Evolutionary conservation across 2,797 vertebrate species (phyloP).

Genomic region (Dipus sagitta): DNA sequence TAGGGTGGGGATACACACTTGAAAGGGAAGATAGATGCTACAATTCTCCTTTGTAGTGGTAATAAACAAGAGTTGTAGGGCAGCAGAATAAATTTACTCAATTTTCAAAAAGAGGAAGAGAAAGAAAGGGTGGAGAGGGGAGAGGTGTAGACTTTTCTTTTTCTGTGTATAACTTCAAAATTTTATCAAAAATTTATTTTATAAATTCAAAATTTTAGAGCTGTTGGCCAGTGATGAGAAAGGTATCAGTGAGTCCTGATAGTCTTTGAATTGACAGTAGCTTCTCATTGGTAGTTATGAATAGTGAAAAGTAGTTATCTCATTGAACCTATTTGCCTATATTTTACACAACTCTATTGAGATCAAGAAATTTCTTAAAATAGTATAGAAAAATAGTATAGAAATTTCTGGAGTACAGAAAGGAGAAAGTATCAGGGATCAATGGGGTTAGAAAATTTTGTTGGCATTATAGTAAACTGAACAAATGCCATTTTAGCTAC

Average conservation of each 20-base stretch:
- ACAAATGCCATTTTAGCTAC: slow-evolving; percentile 16
- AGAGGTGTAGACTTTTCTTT: not conserved
- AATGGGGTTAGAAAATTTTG: slow-evolving; percentile 10
- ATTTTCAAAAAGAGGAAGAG: not conserved
- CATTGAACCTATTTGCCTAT: not conserved
- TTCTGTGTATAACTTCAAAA: not conserved
- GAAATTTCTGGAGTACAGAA: not conserved
- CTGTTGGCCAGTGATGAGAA: no score
- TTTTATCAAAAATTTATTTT: no score
- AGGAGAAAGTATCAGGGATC: not conserved
- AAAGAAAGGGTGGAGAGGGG: not conserved
- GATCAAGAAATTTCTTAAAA: not conserved
- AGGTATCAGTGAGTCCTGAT: not conserved
- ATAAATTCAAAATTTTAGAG: no score
- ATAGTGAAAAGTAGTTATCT: slow-evolving; percentile 32
- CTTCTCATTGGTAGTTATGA: not conserved
- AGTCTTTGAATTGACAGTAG: not conserved
- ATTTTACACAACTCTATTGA: slow-evolving; percentile 1
- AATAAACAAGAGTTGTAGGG: not conserved
- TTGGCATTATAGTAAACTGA: not conserved
- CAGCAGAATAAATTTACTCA: not conserved
- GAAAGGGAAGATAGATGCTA: not conserved
- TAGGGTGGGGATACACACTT: not conserved
- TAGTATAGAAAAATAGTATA: not conserved
- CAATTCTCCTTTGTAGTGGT: not conserved